Percentiles rank a stretch among this genome's conserved stretches.
Evolutionary conservation across 2,888 invertebrate species (phyloP).

Genomic region (Microctonus hyperodae): DNA sequence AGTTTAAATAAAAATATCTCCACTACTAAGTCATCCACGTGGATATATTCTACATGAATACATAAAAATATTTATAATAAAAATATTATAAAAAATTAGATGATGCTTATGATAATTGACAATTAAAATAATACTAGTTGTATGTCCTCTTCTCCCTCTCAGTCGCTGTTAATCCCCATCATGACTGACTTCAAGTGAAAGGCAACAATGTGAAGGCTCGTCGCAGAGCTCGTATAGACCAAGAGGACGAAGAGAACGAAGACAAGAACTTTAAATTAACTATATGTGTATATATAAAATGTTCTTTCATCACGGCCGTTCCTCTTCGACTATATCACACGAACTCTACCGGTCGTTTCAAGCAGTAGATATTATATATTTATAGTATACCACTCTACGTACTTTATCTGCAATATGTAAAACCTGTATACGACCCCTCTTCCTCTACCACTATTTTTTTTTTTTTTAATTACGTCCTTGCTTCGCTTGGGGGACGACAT

Average conservation of each 20-base stretch:
- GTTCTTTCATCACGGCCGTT: neutral
- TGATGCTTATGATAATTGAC: too few species aligned
- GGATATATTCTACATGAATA: too few species aligned
- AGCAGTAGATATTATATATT: neutral
- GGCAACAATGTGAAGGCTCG: slow-evolving; percentile 59
- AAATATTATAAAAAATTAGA: too few species aligned
- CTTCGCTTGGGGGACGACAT: too few species aligned
- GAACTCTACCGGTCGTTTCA: neutral
- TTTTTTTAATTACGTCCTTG: too few species aligned
- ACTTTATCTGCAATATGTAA: neutral
- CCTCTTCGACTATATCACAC: neutral
- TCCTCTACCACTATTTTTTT: too few species aligned
- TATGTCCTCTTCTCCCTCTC: neutral
- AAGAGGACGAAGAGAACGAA: slow-evolving; percentile 27
- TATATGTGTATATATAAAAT: neutral
- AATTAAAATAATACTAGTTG: neutral
- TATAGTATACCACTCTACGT: neutral
- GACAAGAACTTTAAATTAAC: neutral
- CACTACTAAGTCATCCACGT: too few species aligned
- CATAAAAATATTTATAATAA: too few species aligned
- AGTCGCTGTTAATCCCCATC: too few species aligned
- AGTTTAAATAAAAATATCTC: too few species aligned
- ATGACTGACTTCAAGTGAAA: slow-evolving; percentile 50
- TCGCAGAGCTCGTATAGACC: slow-evolving; percentile 27
- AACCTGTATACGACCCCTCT: neutral